Evolutionary conservation across 1,140 invertebrate species (phyloP), one percentile per base, ranked within the genome.

Genomic region (Halesus radiatus): DNA sequence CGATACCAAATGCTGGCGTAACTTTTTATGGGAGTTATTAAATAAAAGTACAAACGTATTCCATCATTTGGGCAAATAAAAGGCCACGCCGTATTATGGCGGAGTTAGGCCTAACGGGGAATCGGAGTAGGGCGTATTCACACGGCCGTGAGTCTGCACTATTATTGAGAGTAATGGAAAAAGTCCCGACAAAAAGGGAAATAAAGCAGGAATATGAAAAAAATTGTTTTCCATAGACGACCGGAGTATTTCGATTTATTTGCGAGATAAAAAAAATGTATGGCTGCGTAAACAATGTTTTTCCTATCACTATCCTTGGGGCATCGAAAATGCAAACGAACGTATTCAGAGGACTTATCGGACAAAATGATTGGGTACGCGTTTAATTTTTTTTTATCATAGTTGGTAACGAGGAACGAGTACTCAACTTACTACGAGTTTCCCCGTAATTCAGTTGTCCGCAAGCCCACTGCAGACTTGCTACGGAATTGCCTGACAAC

Each of bases 161-260:
- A 66, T 32, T 66, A 66, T 66, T 66, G 62, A 45, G 62, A 66
- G 62, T 66, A 66, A 66, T 66, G 32, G 62, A 66, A 66, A 66
- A 66, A 66, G 23, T 29, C 32, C 62, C 22, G 29, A 20, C 10
- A 66, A 66, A 66, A 66, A 66, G 23, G 60, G 16, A 18, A 66
- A 66, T 66, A 66, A 66, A 66, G 22, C 32, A 18, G 3, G 62
- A 32, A 32, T 66, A 66, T 26, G 32, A 66, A 66, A 66, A 66
- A 66, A 45, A 13, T 1, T 45, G 13, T 56, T 7, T 56, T 22
- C 54, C 54, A 56, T n/a, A 4, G 54, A 26, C 62, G 26, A 37
- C 26, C 62, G 26, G 62, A 29, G 62, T 32, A 66, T 66, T 26
- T 26, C 62, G 62, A 66, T 66, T 66, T 66, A 66, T 66, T 66